A percentile compares a stretch with the other conserved stretches of the same genome.
Evolutionary conservation across 2,113 vertebrate species (phyloP).

Genomic region (Dolichallabes microphthalmus): DNA sequence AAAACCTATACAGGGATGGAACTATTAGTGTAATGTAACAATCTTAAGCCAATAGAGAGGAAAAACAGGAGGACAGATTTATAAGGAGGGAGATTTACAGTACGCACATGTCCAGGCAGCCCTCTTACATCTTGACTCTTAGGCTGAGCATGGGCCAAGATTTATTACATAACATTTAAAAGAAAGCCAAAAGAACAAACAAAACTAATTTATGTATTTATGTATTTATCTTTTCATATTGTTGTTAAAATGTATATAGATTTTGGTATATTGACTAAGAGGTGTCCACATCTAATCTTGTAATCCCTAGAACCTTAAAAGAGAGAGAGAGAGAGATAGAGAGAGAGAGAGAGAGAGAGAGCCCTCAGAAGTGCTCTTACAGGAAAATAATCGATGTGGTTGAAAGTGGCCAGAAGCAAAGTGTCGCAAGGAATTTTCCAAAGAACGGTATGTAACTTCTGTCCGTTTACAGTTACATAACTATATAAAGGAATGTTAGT

Average conservation of each 20-base stretch:
- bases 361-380: neutral
- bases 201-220: neutral
- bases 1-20: neutral
- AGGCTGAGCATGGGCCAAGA: neutral
- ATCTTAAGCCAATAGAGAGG: neutral
- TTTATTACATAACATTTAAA: constrained; percentile 26
- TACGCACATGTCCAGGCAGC: neutral
- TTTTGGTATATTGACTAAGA: neutral
- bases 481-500: neutral
- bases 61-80: neutral
- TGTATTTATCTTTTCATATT: neutral
- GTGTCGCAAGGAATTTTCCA: neutral
- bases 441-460: neutral
- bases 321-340: too few relatives aligned
- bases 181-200: neutral
- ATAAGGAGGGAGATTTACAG: neutral
- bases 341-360: too few relatives aligned
- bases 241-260: neutral
- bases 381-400: neutral
- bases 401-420: neutral
- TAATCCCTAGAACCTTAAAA: neutral
- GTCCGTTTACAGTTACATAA: neutral
- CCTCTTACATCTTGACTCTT: neutral
- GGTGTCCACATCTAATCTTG: neutral
- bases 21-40: neutral